A percentile compares a stretch with the other conserved stretches of the same genome.
Evolutionary conservation across 1,140 invertebrate species (phyloP).

Genomic region (Latrodectus geometricus): DNA sequence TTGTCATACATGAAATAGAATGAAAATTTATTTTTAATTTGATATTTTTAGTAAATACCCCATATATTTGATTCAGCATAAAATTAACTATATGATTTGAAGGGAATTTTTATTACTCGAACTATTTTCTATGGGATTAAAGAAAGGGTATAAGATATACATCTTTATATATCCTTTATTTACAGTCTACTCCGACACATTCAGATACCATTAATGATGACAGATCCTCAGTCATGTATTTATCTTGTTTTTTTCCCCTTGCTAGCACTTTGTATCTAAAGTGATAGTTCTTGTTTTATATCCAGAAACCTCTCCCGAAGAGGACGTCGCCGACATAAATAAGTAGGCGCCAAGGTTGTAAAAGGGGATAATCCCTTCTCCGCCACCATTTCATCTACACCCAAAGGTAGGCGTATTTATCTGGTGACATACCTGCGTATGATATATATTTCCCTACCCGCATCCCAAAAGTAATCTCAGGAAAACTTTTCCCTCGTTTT

Average conservation of each 20-base stretch:
- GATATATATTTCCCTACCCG: constrained; percentile 29
- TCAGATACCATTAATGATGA: neutral
- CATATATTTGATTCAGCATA: too few relatives aligned
- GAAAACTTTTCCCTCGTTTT: constrained; percentile 22
- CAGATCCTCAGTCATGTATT: neutral
- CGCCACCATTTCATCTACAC: constrained; percentile 1
- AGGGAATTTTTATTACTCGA: too few relatives aligned
- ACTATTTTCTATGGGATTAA: too few relatives aligned
- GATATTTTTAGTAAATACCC: too few relatives aligned
- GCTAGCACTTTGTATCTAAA: neutral
- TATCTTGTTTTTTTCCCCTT: neutral
- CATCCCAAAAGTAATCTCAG: constrained; percentile 33
- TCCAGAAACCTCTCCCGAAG: neutral
- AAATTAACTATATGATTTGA: too few relatives aligned
- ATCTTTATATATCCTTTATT: neutral
- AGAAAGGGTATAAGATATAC: too few relatives aligned
- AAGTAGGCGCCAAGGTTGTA: constrained; percentile 13
- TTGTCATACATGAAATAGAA: too few relatives aligned
- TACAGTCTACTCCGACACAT: neutral
- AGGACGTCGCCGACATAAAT: constrained; percentile 3
- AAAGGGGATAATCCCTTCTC: constrained; percentile 18
- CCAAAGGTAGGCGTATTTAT: neutral
- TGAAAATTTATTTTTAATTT: too few relatives aligned
- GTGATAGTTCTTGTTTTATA: neutral
- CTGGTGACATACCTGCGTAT: constrained; percentile 2